These are phyloP conservation scores for Lycocerus yunnanus DNA, from an alignment of 2,888 invertebrate genomes.

Conservation along the genomic window DNA sequence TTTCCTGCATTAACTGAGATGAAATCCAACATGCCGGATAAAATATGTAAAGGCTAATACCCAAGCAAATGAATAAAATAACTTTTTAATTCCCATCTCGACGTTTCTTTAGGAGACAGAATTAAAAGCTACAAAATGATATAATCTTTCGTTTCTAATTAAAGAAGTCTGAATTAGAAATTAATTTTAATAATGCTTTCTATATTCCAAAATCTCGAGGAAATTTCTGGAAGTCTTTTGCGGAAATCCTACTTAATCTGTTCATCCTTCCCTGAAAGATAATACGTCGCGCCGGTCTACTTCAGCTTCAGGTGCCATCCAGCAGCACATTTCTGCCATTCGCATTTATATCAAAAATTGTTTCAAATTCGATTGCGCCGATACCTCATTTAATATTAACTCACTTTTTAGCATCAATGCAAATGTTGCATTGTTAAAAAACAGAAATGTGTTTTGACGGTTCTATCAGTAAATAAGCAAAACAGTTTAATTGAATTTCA, in stretches of 20 bases:
- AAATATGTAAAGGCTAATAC: background rate
- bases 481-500: constrained; percentile 12
- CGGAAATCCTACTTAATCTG: constrained; percentile 29
- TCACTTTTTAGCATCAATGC: background rate
- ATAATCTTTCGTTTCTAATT: constrained; percentile 17
- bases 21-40: background rate
- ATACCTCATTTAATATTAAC: background rate
- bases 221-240: constrained; percentile 27
- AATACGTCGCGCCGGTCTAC: constrained; percentile 10
- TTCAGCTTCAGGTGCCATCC: constrained; percentile 7
- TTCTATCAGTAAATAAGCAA: constrained; percentile 6
- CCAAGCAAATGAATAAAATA: background rate
- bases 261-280: constrained; percentile 19
- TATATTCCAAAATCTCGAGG: constrained; percentile 21
- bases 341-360: background rate
- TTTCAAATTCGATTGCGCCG: background rate
- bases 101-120: background rate
- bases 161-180: constrained; percentile 11
- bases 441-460: background rate
- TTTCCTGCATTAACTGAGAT: background rate
- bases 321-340: background rate
- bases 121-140: background rate
- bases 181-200: constrained; percentile 24
- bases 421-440: background rate
- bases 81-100: background rate